phyloP scores from a whole-genome alignment of 1,140 invertebrate species.

The Drosophila pandora region DNA sequence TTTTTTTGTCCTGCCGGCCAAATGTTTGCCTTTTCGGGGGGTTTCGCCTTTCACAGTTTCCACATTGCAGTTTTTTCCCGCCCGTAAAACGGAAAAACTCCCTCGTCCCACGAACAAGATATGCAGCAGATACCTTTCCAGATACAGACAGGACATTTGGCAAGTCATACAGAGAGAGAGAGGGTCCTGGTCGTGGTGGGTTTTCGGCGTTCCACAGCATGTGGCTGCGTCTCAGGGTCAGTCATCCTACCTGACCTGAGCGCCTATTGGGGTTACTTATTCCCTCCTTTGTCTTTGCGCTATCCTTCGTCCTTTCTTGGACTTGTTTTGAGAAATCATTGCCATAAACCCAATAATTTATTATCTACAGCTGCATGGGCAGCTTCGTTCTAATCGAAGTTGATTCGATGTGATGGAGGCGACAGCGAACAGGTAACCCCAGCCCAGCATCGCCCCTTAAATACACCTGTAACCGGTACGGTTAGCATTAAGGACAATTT shows the following conservation, averaged over 20 bases:
- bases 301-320: slow-evolving; percentile 51
- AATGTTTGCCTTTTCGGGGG: slow-evolving; percentile 46
- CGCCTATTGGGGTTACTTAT: slow-evolving; percentile 66
- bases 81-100: slow-evolving; percentile 57
- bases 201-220: slow-evolving; percentile 38
- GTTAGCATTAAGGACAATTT: slow-evolving; percentile 50
- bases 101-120: slow-evolving; percentile 20
- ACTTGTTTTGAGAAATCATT: slow-evolving; percentile 57
- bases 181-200: slow-evolving; percentile 22
- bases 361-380: slow-evolving; percentile 63
- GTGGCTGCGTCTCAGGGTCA: slow-evolving; percentile 55
- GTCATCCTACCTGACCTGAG: slow-evolving; percentile 50
- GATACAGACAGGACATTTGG: slow-evolving; percentile 52
- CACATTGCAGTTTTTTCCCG: slow-evolving; percentile 56
- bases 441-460: slow-evolving; percentile 3
- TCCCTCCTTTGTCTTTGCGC: slow-evolving; percentile 29
- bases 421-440: slow-evolving; percentile 47
- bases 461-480: slow-evolving; percentile 53
- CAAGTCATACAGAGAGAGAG: slow-evolving; percentile 52
- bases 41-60: slow-evolving; percentile 47
- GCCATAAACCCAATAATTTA: slow-evolving; percentile 74
- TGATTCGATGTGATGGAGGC: slow-evolving; percentile 37
- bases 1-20: slow-evolving; percentile 18
- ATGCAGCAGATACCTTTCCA: slow-evolving; percentile 9
- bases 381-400: slow-evolving; percentile 24